phyloP scores from a whole-genome alignment of 2,888 invertebrate genomes.

The Opisthograptis luteolata region DNA sequence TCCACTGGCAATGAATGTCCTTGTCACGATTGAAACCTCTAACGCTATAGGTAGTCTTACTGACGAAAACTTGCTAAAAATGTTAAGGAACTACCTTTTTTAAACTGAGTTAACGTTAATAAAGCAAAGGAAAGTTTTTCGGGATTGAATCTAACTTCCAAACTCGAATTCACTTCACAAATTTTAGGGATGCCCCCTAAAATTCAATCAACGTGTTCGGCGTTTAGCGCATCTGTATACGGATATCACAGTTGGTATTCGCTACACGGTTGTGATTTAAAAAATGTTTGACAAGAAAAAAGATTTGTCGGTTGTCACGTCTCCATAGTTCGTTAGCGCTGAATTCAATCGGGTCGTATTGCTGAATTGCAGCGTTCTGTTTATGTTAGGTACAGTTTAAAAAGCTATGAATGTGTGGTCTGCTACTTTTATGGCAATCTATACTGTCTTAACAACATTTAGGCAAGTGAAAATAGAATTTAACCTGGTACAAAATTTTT shows the following conservation, averaged over 20 bases:
- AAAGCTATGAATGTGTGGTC: background rate
- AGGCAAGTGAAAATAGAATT: too few species aligned
- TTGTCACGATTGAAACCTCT: too few species aligned
- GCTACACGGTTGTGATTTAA: slow-evolving; percentile 37
- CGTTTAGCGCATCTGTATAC: slow-evolving; percentile 12
- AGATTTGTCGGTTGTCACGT: slow-evolving; percentile 47
- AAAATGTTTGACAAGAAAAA: slow-evolving; percentile 52
- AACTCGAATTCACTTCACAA: slow-evolving; percentile 11
- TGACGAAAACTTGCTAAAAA: too few species aligned
- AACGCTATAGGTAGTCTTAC: too few species aligned
- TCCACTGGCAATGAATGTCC: too few species aligned
- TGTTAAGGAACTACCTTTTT: slow-evolving; percentile 1
- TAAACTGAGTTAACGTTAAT: slow-evolving; percentile 17
- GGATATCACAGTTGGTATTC: slow-evolving; percentile 31
- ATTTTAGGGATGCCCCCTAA: slow-evolving; percentile 15
- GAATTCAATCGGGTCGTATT: slow-evolving; percentile 50
- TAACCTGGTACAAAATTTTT: too few species aligned
- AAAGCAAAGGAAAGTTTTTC: slow-evolving; percentile 20
- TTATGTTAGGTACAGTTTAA: background rate
- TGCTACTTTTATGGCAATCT: too few species aligned
- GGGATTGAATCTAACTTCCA: slow-evolving; percentile 18
- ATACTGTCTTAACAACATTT: too few species aligned
- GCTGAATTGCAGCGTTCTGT: slow-evolving; percentile 40
- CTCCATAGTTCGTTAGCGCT: slow-evolving; percentile 58
- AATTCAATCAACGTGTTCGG: slow-evolving; percentile 21